These are phyloP conservation scores for Erythrocercus mccallii DNA, from an alignment of 2,113 vertebrate genomes.

Conservation along the genomic window DNA sequence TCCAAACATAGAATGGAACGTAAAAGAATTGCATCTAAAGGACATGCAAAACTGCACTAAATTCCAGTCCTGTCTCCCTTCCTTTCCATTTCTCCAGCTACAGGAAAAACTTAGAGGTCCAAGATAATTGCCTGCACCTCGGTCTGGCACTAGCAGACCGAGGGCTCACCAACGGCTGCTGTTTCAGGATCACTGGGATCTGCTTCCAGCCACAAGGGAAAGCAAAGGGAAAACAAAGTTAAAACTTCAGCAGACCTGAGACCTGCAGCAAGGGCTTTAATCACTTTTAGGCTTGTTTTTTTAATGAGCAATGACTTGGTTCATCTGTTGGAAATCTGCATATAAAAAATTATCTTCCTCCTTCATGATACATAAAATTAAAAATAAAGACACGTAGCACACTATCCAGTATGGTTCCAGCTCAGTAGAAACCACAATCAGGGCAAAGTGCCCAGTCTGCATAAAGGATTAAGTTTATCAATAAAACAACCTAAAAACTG, in stretches of 20 bases:
- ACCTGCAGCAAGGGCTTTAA: not conserved
- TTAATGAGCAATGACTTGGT: not conserved
- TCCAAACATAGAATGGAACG: not conserved
- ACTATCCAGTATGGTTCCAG: not conserved
- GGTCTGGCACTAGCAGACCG: fast-evolving
- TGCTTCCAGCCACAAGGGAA: not conserved
- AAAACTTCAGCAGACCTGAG: not conserved
- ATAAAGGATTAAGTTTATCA: not conserved
- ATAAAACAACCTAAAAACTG: not conserved
- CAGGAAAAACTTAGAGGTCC: not conserved
- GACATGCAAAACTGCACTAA: not conserved
- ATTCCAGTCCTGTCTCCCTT: not conserved
- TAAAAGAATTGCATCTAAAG: not conserved
- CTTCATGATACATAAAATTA: not conserved
- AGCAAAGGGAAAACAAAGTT: not conserved
- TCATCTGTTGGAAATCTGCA: not conserved
- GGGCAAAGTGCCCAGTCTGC: not conserved
- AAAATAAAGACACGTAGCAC: not conserved
- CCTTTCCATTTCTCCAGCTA: not conserved
- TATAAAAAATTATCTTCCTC: not conserved
- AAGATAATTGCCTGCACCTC: not conserved
- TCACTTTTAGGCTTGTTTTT: not conserved
- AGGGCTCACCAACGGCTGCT: not conserved
- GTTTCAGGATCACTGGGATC: fast-evolving
- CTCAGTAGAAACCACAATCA: not conserved